These are phyloP conservation scores for Ormyrus thymus DNA, from an alignment of 2,888 invertebrate genomes.

Conservation along the genomic window DNA sequence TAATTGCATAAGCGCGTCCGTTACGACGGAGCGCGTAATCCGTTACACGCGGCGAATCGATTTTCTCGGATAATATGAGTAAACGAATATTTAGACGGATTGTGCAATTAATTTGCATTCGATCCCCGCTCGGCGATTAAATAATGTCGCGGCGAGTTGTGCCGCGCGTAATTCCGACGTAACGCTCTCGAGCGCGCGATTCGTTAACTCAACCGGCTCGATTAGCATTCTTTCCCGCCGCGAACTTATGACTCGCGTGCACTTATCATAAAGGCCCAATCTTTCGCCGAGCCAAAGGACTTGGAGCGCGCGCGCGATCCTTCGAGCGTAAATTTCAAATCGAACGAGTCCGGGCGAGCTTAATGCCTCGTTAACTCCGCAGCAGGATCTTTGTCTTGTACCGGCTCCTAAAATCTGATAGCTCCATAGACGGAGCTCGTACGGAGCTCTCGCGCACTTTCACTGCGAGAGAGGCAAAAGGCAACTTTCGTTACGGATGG, in stretches of 20 bases:
- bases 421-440: not conserved
- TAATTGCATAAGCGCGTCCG: constrained; percentile 8
- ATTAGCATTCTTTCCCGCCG: too few relatives aligned
- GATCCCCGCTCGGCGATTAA: not conserved
- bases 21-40: not conserved
- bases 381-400: not conserved
- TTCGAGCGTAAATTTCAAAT: not conserved
- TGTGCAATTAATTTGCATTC: constrained; percentile 27
- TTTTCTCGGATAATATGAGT: not conserved
- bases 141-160: not conserved
- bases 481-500: too few relatives aligned
- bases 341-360: not conserved
- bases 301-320: not conserved
- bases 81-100: constrained; percentile 14
- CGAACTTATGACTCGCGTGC: too few relatives aligned
- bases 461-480: too few relatives aligned
- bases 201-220: too few relatives aligned
- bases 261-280: not conserved
- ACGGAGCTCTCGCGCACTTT: too few relatives aligned
- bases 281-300: not conserved
- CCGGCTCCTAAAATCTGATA: not conserved
- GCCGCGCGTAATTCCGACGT: too few relatives aligned
- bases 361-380: constrained; percentile 6
- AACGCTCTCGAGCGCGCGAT: too few relatives aligned
- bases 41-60: not conserved